Evolutionary conservation across 1,140 invertebrate species (phyloP).

Genomic region (Cydia splendana): DNA sequence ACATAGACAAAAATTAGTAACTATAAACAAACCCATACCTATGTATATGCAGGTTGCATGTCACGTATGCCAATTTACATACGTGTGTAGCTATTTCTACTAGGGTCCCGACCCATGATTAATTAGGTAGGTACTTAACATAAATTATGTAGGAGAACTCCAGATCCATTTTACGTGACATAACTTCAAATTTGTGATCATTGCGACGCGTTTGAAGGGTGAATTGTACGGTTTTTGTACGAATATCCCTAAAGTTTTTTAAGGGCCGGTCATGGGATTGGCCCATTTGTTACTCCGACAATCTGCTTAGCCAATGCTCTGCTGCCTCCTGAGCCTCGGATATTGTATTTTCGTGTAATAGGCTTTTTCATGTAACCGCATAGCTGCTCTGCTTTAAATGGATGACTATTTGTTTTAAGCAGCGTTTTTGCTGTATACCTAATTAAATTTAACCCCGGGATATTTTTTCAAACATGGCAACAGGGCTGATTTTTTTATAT

Average conservation of each 20-base stretch:
- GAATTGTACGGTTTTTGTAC: constrained; percentile 11
- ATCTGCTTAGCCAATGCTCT: constrained; percentile 41
- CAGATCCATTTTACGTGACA: constrained; percentile 29
- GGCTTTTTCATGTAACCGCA: constrained; percentile 28
- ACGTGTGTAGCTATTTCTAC: constrained; percentile 12
- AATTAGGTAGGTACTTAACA: constrained; percentile 32
- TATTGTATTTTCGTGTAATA: constrained; percentile 31
- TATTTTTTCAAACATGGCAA: not conserved
- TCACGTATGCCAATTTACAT: not conserved
- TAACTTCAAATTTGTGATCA: constrained; percentile 28
- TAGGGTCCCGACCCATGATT: constrained; percentile 11
- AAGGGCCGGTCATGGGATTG: constrained; percentile 40
- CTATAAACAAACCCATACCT: not conserved
- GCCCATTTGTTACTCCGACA: constrained; percentile 45
- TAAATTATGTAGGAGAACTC: constrained; percentile 23
- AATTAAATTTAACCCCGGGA: not conserved
- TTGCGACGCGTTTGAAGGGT: constrained; percentile 19
- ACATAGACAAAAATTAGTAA: too few species aligned
- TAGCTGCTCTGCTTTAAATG: constrained; percentile 21
- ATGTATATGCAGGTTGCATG: constrained; percentile 17
- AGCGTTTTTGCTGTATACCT: not conserved
- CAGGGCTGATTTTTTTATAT: not conserved
- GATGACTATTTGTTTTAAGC: constrained; percentile 23
- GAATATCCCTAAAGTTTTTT: constrained; percentile 37
- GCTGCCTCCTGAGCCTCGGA: constrained; percentile 27